Base-by-base conservation (phyloP, 2,797 vertebrate species). In the Gambusia yucatana region DNA sequence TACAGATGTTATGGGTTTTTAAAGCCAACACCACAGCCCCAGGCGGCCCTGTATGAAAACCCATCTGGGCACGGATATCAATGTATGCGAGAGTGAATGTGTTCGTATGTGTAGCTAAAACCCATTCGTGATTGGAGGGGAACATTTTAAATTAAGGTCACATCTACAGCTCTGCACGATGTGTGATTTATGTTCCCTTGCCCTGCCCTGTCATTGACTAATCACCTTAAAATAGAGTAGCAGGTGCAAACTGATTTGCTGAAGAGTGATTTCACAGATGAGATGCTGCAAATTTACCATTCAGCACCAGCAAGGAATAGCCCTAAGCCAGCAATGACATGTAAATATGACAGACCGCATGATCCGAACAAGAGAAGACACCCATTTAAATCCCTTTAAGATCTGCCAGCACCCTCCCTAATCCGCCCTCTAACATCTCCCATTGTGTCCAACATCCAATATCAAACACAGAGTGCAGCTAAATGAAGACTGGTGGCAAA, bases 1-100 rank as follows among this genome's bases (percentile, higher is more conserved):
- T 93, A 88, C 94, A 95, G 94, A 95, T 95, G 94, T 92, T 92
- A 82, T 77, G 90, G 83, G 86, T 93, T 92, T 92, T 93, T 91
- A 90, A 92, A 94, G 90, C 87, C 90, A 92, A 91, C 86, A 85
- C 89, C 86, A 76, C 77, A 84, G 91, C 93, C 91, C 83, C 77
- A 77, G 92, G 93, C 93, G 83, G 80, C 87, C 43, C 75, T 84
- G 87, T 87, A 89, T 86, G 87, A 93, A 89, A 93, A 84, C 84
- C 90, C 90, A 92, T 93, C 90, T 94, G 93, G 80, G 82, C 80
- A 82, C n/a, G 71, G 65, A 86, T 86, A 78, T 87, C 81, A 73
- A 48, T 77, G 79, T 79, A 59, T 75, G 80, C 33, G 57, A 47
- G 63, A 59, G 50, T 65, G 48, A 52, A 72, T 43, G 61, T 73